Conservation (phyloP, 2,888 invertebrate genomes). For the Amphipyra tragopoginis region DNA sequence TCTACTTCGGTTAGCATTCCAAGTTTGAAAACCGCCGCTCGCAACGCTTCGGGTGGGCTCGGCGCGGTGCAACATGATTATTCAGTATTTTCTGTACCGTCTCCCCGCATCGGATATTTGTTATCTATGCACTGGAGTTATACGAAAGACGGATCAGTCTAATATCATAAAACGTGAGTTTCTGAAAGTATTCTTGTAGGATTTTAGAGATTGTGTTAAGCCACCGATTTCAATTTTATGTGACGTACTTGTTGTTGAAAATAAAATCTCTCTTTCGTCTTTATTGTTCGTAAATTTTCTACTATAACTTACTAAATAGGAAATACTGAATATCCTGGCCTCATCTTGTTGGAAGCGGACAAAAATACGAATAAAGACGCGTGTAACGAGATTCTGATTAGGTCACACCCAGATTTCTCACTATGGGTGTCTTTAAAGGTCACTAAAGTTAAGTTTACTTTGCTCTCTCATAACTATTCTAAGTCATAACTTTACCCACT, state of each 20-base stretch:
- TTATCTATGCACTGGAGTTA: conserved; percentile 61
- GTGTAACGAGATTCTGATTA: too few relatives aligned
- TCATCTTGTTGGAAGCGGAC: too few relatives aligned
- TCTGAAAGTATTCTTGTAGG: conserved; percentile 25
- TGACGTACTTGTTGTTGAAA: conserved; percentile 8
- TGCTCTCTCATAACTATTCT: too few relatives aligned
- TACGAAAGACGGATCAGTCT: conserved; percentile 46
- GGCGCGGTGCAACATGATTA: conserved; percentile 64
- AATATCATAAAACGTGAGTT: conserved; percentile 49
- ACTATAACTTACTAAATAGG: too few relatives aligned
- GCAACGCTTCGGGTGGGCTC: conserved; percentile 68
- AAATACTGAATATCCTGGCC: too few relatives aligned
- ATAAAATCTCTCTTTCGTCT: conserved; percentile 1
- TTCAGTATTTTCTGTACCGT: conserved; percentile 61
- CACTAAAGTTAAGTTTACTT: too few relatives aligned
- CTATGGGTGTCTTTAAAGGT: too few relatives aligned
- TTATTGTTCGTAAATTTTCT: too few relatives aligned
- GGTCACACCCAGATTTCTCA: too few relatives aligned
- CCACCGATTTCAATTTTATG: conserved; percentile 11
- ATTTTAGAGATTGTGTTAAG: conserved; percentile 14
- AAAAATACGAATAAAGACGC: too few relatives aligned
- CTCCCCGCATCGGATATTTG: conserved; percentile 54
- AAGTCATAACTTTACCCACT: too few relatives aligned
- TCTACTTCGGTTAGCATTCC: conserved; percentile 63
- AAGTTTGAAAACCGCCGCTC: conserved; percentile 70